Conservation (phyloP, 2,113 vertebrate species). For the Cheirogaleus medius region DNA sequence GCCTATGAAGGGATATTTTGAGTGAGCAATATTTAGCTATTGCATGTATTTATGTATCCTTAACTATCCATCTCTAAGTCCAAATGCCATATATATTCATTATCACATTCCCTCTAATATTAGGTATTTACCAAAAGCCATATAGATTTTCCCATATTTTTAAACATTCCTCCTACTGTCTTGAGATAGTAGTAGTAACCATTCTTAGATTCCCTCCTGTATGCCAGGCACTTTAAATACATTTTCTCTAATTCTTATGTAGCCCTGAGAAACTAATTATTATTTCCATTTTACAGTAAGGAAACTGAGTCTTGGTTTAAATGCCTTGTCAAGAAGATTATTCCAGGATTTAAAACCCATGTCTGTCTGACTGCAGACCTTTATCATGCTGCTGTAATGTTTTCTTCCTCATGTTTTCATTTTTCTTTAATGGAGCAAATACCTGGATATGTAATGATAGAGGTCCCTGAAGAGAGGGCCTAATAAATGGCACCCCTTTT, state of each 20-base stretch:
- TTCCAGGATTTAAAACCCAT: not conserved
- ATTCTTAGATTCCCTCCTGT: not conserved
- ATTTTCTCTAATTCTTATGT: not conserved
- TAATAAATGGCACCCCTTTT: not conserved
- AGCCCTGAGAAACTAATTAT: not conserved
- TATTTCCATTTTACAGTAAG: not conserved
- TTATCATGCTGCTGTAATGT: not conserved
- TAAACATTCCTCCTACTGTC: not conserved
- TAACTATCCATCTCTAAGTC: not conserved
- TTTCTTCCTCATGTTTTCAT: not conserved
- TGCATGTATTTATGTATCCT: not conserved
- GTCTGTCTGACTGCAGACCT: not conserved
- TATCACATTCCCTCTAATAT: not conserved
- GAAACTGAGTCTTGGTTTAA: not conserved
- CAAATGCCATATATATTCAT: not conserved
- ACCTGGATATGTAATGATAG: not conserved
- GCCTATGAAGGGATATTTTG: not conserved
- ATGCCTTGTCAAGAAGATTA: not conserved
- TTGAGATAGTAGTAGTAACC: not conserved
- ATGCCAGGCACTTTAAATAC: not conserved
- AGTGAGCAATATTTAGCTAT: not conserved
- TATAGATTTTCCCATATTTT: not conserved
- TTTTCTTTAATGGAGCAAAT: not conserved
- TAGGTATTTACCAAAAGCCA: not conserved
- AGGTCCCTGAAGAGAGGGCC: not conserved